Evolutionary conservation across 1,140 invertebrate genomes (phyloP), one percentile per base, ranked within the genome.

Genomic region (Amphibalanus amphitrite): DNA sequence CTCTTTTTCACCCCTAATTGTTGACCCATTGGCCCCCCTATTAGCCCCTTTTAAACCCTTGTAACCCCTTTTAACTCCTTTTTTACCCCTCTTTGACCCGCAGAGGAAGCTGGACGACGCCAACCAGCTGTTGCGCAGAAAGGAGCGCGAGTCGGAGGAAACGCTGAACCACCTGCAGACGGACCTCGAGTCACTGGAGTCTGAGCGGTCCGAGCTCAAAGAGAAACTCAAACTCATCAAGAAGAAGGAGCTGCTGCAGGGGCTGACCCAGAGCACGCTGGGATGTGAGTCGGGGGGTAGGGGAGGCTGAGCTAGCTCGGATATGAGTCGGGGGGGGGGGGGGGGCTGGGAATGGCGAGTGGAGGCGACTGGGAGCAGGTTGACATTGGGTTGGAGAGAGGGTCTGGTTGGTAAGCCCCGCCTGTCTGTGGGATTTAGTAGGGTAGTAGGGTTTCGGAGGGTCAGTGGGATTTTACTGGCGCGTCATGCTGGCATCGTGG

Each of bases 81-180:
- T n/a, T n/a, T n/a, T n/a, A n/a, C n/a, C n/a, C n/a, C n/a, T n/a
- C n/a, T n/a, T n/a, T n/a, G n/a, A n/a, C 28, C 26, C 3, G 72
- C 88, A 94, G 81, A 82, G 90, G 72, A 90, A 93, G 79, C 82
- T 93, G n/a, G 94, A 97, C 75, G 94, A 97, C 76, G 84, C 88
- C 0, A 84, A 87, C 59, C 87, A 89, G 76, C 86, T 89, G 76
- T 80, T 92, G 30, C 88, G 88, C 78, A 86, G 89, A 78, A 96
- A 90, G 82, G 89, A 93, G 81, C 82, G 95, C 82, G 94, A 97
- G 80, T 97, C 91, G 82, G 94, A 97, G 79, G 92, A 97, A 80
- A 97, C 94, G 0, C 88, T 97, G 86, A 93, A 97, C 81, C 92
- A 95, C 78, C 82, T 97, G 71, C 94, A 97, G 77, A 88, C 87